A percentile compares a stretch with the other conserved stretches of the same genome.
These are phyloP conservation scores for Speoplatyrhinus poulsoni DNA, from an alignment of 2,113 vertebrate species.

Conservation along the genomic window DNA sequence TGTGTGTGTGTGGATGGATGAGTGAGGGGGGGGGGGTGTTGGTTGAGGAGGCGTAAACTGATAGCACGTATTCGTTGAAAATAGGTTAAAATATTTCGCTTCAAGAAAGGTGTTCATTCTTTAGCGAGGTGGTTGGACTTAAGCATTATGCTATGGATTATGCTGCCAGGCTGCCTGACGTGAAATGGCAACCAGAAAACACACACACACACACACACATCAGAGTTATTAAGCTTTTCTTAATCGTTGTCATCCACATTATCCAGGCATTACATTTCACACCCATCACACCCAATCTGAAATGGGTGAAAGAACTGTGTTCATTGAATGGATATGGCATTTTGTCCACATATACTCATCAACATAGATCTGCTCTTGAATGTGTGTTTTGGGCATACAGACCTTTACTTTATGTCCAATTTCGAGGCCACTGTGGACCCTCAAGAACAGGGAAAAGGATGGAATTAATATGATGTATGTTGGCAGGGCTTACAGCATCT, in stretches of 20 bases:
- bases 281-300: slow-evolving; percentile 17
- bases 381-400: no score
- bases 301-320: background rate
- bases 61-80: slow-evolving; percentile 10
- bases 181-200: slow-evolving; percentile 48
- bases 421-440: slow-evolving; percentile 40
- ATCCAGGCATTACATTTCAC: slow-evolving; percentile 12
- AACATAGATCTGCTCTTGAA: slow-evolving; percentile 16
- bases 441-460: slow-evolving; percentile 18
- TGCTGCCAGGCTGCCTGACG: slow-evolving; percentile 39
- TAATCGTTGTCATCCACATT: background rate
- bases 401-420: slow-evolving; percentile 13
- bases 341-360: background rate
- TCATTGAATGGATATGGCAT: slow-evolving; percentile 1
- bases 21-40: no score
- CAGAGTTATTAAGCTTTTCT: slow-evolving; percentile 30
- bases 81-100: slow-evolving; percentile 26
- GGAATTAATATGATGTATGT: slow-evolving; percentile 34
- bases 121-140: slow-evolving; percentile 51
- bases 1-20: slow-evolving; percentile 3
- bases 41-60: background rate
- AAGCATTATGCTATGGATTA: slow-evolving; percentile 52
- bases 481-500: slow-evolving; percentile 58
- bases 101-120: slow-evolving; percentile 37
- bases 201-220: slow-evolving; percentile 5